phyloP scores from a whole-genome alignment of 2,113 vertebrate genomes.

The Perca flavescens region DNA sequence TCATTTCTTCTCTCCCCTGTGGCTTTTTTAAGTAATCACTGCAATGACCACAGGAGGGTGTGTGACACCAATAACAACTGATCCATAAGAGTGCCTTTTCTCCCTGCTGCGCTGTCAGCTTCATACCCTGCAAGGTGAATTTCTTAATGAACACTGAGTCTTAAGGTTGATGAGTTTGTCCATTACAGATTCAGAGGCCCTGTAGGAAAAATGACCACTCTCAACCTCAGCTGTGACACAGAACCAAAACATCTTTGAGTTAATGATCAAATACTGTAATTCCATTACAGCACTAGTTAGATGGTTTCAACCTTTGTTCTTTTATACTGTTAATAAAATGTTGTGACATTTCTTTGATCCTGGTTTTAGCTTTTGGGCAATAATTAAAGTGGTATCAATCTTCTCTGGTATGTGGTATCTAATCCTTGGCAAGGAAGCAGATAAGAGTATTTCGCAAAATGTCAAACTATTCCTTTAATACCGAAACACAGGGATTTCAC shows the following conservation, averaged over 20 bases:
- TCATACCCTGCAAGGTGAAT: not conserved
- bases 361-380: not conserved
- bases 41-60: slow-evolving; percentile 23
- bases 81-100: slow-evolving; percentile 34
- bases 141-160: slow-evolving; percentile 6
- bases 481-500: not conserved
- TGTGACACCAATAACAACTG: slow-evolving; percentile 29
- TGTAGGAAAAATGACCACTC: not conserved
- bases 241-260: slow-evolving; percentile 1
- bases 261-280: not conserved
- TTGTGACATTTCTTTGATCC: not conserved
- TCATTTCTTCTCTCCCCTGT: not conserved
- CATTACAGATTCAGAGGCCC: not conserved
- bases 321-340: not conserved
- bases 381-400: too few species aligned
- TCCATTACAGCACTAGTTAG: not conserved
- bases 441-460: not conserved
- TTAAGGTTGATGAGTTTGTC: not conserved
- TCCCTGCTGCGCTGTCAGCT: not conserved
- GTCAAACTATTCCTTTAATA: not conserved
- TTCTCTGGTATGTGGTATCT: too few species aligned
- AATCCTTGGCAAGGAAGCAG: not conserved
- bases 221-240: not conserved
- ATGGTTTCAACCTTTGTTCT: not conserved
- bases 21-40: slow-evolving; percentile 25